Evolutionary conservation across 2,888 invertebrate genomes (phyloP).

Genomic region (Eilema caniola): DNA sequence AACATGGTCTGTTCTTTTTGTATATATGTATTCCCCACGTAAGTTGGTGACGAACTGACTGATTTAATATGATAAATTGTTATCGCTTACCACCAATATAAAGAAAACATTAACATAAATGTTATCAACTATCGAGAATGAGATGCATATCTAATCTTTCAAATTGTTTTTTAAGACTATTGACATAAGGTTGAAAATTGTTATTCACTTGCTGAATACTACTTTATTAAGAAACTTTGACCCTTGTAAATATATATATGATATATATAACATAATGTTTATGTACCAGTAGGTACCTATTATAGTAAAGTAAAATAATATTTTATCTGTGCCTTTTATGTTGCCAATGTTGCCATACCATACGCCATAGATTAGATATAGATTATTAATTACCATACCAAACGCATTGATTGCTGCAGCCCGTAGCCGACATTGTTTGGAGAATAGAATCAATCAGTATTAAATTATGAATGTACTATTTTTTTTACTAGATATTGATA

Average conservation of each 20-base stretch:
- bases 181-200: slow-evolving; percentile 44
- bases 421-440: too few species aligned
- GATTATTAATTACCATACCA: too few species aligned
- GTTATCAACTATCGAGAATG: slow-evolving; percentile 59
- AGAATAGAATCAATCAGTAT: too few species aligned
- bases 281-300: too few species aligned
- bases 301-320: too few species aligned
- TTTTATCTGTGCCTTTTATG: too few species aligned
- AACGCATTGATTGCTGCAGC: too few species aligned
- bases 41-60: slow-evolving; percentile 56
- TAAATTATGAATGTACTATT: too few species aligned
- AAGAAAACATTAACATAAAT: slow-evolving; percentile 70
- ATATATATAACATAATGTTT: too few species aligned
- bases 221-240: slow-evolving; percentile 58
- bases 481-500: too few species aligned
- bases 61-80: slow-evolving; percentile 58
- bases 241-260: slow-evolving; percentile 29
- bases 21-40: slow-evolving; percentile 50
- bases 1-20: slow-evolving; percentile 69
- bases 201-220: slow-evolving; percentile 5
- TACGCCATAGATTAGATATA: too few species aligned
- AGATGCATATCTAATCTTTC: neutral
- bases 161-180: neutral
- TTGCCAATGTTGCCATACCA: too few species aligned
- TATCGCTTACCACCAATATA: slow-evolving; percentile 59